Base-by-base conservation (phyloP, 2,113 vertebrate genomes). In the Morone saxatilis region DNA sequence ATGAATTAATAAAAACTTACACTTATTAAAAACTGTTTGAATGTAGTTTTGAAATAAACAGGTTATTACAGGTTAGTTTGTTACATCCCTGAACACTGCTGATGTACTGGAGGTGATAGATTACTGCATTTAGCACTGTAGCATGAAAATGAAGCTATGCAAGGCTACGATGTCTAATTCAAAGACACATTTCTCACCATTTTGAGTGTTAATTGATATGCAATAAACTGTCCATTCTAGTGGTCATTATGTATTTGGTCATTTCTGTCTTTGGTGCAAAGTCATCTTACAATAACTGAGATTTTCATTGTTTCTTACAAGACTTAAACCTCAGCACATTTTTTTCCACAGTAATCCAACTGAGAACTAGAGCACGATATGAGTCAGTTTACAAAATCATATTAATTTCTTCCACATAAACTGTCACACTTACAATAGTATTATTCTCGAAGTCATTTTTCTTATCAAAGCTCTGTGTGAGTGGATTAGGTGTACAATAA, bases 401-500 rank as follows among this genome's bases (percentile, higher is more conserved):
- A 78, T 91, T 79, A 65, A 86, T 84, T 85, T 86, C 71, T 76
- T 78, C 50, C n/a, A 71, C 69, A 87, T 79, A 89, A 88, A 87
- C 59, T 56, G 71, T 82, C 43, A 87, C 53, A 71, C 57, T 88
- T 84, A 81, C 76, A 68, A 72, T 5, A 54, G 71, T 88, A 80
- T 90, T 90, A 87, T 88, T 84, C 62, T 68, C 66, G 73, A 59
- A 82, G 85, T 91, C 80, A 90, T 81, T 90, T 84, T 72, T 75
- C 60, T 68, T 67, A 80, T 85, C 47, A 91, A 93, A 92, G 88
- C 88, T 88, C 71, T 71, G 85, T 91, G 80, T 71, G 68, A 90
- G 60, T 76, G 75, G 90, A 88, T 89, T 90, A 91, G 80, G 61
- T 67, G 86, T 62, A 68, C 62, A 87, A 82, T 87, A 78, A 88